Evolutionary conservation across 2,888 invertebrate species (phyloP).

Genomic region (Rhagophthalmus giganteus): DNA sequence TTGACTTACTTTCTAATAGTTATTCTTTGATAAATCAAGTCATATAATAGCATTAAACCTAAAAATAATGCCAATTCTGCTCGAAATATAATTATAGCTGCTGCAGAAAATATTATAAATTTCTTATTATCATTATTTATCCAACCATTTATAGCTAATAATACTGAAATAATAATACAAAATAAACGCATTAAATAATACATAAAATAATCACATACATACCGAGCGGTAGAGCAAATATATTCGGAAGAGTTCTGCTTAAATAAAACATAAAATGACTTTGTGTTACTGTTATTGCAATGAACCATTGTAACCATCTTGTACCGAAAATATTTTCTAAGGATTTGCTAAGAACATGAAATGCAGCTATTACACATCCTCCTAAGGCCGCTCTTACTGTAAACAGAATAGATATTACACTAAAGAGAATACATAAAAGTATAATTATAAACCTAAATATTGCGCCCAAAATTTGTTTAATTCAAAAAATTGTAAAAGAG

Average conservation of each 20-base stretch:
- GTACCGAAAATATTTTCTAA: conserved; percentile 78
- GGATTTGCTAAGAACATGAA: conserved; percentile 73
- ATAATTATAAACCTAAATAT: conserved; percentile 90
- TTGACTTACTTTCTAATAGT: conserved; percentile 65
- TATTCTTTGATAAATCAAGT: conserved; percentile 73
- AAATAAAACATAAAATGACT: conserved; percentile 98
- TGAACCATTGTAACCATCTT: conserved; percentile 79
- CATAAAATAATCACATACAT: too few species aligned
- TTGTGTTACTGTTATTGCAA: conserved; percentile 84
- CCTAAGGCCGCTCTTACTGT: conserved; percentile 83
- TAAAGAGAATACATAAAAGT: too few species aligned
- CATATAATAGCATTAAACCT: conserved; percentile 81
- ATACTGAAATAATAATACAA: conserved; percentile 69
- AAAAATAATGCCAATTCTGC: conserved; percentile 85
- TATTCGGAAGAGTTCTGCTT: conserved; percentile 92
- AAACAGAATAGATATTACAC: too few species aligned
- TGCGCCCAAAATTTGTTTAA: conserved; percentile 86
- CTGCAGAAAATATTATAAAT: conserved; percentile 84
- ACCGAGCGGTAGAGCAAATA: conserved; percentile 91
- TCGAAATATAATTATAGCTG: conserved; percentile 87
- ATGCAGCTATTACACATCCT: conserved; percentile 71
- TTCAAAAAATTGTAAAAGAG: conserved; percentile 66
- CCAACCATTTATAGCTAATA: conserved; percentile 86
- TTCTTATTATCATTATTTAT: conserved; percentile 71
- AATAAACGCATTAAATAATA: too few species aligned